Conservation (phyloP, 2,797 vertebrate genomes). For the Onychomys torridus region DNA sequence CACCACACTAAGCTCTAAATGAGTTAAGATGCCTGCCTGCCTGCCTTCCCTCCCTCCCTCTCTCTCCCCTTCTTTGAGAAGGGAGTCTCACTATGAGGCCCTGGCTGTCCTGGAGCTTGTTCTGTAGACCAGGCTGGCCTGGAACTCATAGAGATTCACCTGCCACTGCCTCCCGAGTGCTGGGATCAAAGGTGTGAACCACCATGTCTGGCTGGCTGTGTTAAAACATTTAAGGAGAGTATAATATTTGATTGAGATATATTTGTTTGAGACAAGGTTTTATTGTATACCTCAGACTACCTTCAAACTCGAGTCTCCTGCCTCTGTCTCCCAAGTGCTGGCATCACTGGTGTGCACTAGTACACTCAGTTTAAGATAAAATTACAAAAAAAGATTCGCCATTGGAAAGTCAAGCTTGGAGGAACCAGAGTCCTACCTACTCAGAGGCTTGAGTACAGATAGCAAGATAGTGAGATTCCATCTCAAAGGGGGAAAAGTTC, state of each 20-base stretch:
- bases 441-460: not conserved
- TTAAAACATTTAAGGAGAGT: conserved; percentile 15
- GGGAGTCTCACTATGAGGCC: not conserved
- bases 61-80: not conserved
- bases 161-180: not conserved
- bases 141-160: not conserved
- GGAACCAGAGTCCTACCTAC: not conserved
- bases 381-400: conserved; percentile 22
- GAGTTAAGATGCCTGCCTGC: not conserved
- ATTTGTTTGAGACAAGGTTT: not conserved
- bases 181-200: not conserved
- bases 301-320: not conserved
- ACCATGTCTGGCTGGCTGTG: not conserved
- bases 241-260: conserved; percentile 54
- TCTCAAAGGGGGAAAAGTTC: not conserved
- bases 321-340: not conserved
- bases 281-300: not conserved
- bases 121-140: not conserved
- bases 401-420: not conserved
- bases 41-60: not conserved
- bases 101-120: too few relatives aligned
- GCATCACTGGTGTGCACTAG: not conserved
- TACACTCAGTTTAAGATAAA: not conserved
- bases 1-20: not conserved
- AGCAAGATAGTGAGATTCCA: not conserved